phyloP scores from a whole-genome alignment of 2,797 vertebrate genomes.

The Eutrigla gurnardus region DNA sequence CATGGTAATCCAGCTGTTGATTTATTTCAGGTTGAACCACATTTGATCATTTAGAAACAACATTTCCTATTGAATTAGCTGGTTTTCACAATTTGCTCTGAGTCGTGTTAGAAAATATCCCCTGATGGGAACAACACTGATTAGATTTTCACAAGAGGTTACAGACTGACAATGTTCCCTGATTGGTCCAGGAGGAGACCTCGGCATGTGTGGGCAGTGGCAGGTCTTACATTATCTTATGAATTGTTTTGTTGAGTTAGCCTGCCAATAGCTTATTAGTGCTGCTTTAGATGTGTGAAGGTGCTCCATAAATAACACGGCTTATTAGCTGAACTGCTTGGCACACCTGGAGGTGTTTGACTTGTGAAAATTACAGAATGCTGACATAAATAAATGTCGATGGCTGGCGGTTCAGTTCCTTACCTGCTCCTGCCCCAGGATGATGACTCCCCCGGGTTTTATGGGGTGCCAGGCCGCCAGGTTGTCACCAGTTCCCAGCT shows the following conservation, averaged over 20 bases:
- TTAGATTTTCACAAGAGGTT: not conserved
- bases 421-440: slow-evolving; percentile 98
- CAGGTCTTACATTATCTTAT: slow-evolving; percentile 5
- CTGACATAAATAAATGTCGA: not conserved
- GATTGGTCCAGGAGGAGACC: not conserved
- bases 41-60: not conserved
- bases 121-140: not conserved
- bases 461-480: slow-evolving; percentile 99
- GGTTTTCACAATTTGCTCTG: not conserved
- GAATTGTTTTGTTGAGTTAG: slow-evolving; percentile 29
- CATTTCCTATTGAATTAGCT: not conserved
- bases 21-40: not conserved
- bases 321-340: slow-evolving; percentile 36
- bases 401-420: not conserved
- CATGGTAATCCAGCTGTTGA: not conserved
- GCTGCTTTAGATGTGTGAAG: slow-evolving; percentile 11
- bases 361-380: slow-evolving; percentile 13
- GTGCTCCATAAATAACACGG: slow-evolving; percentile 10
- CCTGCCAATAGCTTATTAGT: slow-evolving; percentile 24
- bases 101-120: not conserved
- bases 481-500: slow-evolving; percentile 92
- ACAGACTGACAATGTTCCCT: not conserved
- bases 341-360: slow-evolving; percentile 24
- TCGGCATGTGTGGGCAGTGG: slow-evolving; percentile 7
- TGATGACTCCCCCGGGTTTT: slow-evolving; percentile 95